Percentiles rank a stretch among this genome's conserved stretches.
These are phyloP conservation scores for Alitta virens DNA, from an alignment of 2,888 invertebrate species.

Conservation along the genomic window DNA sequence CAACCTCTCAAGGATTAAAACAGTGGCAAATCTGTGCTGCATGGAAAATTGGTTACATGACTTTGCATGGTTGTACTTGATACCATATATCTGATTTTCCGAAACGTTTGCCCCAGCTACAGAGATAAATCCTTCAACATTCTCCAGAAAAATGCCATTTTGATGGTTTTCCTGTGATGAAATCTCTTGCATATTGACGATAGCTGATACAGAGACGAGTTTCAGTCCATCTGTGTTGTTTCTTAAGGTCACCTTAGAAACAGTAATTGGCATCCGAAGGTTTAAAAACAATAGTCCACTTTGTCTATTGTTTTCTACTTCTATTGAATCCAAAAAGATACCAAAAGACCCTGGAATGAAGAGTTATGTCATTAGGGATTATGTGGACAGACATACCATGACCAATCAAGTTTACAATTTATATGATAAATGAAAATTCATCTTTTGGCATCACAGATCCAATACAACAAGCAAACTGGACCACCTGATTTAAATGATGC, in stretches of 20 bases:
- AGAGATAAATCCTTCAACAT: neutral
- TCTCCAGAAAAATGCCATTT: neutral
- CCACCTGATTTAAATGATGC: too few species aligned
- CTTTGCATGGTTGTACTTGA: neutral
- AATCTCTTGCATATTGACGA: neutral
- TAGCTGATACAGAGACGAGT: neutral
- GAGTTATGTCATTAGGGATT: too few species aligned
- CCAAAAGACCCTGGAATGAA: too few species aligned
- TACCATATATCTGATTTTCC: neutral
- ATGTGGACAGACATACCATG: too few species aligned
- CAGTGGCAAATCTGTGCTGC: neutral
- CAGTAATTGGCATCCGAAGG: too few species aligned
- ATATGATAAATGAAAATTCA: too few species aligned
- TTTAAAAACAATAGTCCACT: too few species aligned
- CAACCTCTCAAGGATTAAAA: neutral
- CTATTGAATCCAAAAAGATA: too few species aligned
- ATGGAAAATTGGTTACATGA: neutral
- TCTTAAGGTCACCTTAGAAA: neutral
- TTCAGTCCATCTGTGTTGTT: neutral
- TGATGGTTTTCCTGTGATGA: neutral
- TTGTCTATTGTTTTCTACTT: too few species aligned
- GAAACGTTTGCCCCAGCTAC: neutral
- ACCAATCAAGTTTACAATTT: too few species aligned
- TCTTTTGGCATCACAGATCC: too few species aligned
- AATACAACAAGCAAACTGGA: too few species aligned